Conservation (phyloP, 2,113 vertebrate species). For the Bettongia penicillata region DNA sequence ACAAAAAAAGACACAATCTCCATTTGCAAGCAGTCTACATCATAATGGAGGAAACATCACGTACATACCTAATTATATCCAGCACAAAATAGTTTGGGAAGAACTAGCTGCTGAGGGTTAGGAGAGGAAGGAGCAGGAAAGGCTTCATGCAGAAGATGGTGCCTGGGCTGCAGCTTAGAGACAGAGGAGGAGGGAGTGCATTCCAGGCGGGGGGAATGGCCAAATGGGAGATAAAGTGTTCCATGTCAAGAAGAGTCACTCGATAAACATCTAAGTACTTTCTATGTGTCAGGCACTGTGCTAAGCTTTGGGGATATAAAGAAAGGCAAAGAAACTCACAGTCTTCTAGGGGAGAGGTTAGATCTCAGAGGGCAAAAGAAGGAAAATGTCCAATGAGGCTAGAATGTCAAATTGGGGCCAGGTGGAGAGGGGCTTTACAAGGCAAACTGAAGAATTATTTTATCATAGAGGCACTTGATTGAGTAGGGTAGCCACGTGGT, state of each 20-base stretch:
- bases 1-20: neutral
- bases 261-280: no score
- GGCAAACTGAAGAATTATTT: neutral
- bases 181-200: no score
- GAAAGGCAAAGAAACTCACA: neutral
- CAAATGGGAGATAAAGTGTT: no score
- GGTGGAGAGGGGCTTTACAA: neutral
- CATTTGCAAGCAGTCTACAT: neutral
- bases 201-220: no score
- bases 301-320: no score
- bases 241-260: no score
- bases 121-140: neutral
- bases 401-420: neutral
- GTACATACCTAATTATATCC: neutral
- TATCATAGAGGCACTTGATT: neutral
- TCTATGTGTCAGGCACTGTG: no score
- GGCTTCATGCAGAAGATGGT: neutral
- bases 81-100: neutral
- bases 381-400: neutral
- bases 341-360: neutral
- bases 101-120: neutral
- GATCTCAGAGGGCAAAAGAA: neutral
- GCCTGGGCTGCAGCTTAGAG: neutral
- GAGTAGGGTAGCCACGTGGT: neutral
- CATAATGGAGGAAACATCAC: neutral